Conservation (phyloP, 1,140 invertebrate genomes). For the Rhizoglyphus robini region DNA sequence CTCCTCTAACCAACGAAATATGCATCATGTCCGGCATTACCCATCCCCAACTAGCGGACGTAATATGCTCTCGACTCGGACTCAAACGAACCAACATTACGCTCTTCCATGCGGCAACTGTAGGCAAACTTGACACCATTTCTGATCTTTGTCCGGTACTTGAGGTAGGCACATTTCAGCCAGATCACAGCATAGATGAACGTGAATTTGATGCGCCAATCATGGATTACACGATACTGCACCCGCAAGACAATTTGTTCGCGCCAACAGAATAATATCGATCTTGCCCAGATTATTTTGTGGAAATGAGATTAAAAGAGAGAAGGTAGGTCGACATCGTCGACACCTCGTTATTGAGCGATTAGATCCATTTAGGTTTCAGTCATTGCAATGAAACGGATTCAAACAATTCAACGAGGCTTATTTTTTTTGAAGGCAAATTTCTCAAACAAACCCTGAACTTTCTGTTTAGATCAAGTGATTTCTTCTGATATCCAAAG, state of each 20-base stretch:
- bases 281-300: constrained; percentile 99
- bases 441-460: too few relatives aligned
- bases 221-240: constrained; percentile 96
- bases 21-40: constrained; percentile 19
- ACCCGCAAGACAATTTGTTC: too few relatives aligned
- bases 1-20: constrained; percentile 3
- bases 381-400: constrained; percentile 97
- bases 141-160: constrained; percentile 85
- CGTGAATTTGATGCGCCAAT: constrained; percentile 96
- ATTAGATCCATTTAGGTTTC: constrained; percentile 79
- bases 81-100: constrained; percentile 73
- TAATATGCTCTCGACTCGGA: constrained; percentile 75
- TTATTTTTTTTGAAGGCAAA: constrained; percentile 37
- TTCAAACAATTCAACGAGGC: constrained; percentile 96
- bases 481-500: constrained; percentile 44
- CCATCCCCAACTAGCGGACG: constrained; percentile 36
- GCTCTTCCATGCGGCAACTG: constrained; percentile 86
- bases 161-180: constrained; percentile 92
- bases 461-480: too few relatives aligned
- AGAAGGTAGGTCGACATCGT: constrained; percentile 89
- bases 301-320: constrained; percentile 97
- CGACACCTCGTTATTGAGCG: constrained; percentile 90
- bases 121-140: constrained; percentile 89
- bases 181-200: constrained; percentile 67
- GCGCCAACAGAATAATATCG: constrained; percentile 87